Base-by-base conservation (phyloP, 1,140 invertebrate species). In the Streblospio benedicti region DNA sequence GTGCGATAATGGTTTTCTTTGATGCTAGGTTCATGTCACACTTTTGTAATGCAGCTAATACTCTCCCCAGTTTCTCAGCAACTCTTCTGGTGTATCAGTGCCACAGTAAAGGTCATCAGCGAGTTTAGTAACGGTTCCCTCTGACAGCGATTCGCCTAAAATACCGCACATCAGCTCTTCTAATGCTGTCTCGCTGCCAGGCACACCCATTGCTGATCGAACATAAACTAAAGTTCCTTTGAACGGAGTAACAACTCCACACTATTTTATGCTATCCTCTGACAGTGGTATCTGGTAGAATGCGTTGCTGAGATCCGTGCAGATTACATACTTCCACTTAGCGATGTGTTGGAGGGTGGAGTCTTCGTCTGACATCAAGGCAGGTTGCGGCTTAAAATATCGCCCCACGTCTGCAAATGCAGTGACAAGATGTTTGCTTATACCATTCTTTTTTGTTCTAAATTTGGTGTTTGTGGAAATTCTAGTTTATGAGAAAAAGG, bases 251-350 rank as follows among this genome's bases (percentile, higher is more conserved):
- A 35, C 59, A 27, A 64, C 55, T 1, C 56, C 59, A 35, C 59
- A 65, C 23, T 62, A 62, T 32, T 65, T 62, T 31, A 65, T 49
- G n/a, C n/a, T n/a, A n/a, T n/a, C n/a, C n/a, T n/a, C n/a, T n/a
- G n/a, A n/a, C n/a, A n/a, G n/a, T n/a, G n/a, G n/a, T n/a, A n/a
- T n/a, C n/a, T n/a, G n/a, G n/a, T n/a, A n/a, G n/a, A n/a, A n/a
- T n/a, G n/a, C n/a, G n/a, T n/a, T n/a, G n/a, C n/a, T n/a, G n/a
- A n/a, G n/a, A n/a, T n/a, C n/a, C n/a, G n/a, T n/a, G n/a, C n/a
- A n/a, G 63, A 62, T 12, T 55, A 32, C n/a, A 59, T 60, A 27
- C n/a, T 35, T 0, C 25, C 50, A 52, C 30, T 65, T 5, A 0
- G 59, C 59, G 23, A 66, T 51, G 35, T 64, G 66, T 18, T 62